Percentiles rank a stretch among this genome's conserved stretches.
phyloP scores from a whole-genome alignment of 37 sponge, comb jelly and placozoan species.

The Axinella damicornis region DNA sequence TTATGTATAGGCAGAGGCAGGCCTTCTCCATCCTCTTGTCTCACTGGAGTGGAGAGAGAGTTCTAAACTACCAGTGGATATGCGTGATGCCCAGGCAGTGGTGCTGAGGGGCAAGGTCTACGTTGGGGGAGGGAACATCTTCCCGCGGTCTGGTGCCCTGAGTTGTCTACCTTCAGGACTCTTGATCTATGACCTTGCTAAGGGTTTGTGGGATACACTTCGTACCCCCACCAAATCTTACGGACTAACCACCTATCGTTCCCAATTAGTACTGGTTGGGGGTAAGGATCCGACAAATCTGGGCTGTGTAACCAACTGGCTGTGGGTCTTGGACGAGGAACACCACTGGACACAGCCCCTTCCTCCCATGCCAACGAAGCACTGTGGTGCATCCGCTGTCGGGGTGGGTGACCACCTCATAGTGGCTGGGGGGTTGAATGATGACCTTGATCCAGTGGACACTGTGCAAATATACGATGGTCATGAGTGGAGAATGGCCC shows the following conservation, averaged over 20 bases:
- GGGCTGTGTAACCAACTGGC: neutral
- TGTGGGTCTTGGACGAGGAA: neutral
- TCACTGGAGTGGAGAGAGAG: constrained; percentile 1
- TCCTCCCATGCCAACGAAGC: constrained; percentile 24
- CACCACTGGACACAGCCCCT: neutral
- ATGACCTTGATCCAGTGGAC: neutral
- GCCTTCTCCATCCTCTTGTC: constrained; percentile 18
- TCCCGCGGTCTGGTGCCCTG: neutral
- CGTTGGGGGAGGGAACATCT: constrained; percentile 11
- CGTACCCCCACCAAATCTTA: neutral
- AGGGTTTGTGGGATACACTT: neutral
- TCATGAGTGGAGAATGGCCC: neutral
- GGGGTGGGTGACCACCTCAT: neutral
- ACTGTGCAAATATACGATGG: constrained; percentile 4
- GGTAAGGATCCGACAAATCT: neutral
- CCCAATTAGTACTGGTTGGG: constrained; percentile 12
- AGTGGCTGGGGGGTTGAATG: constrained; percentile 21
- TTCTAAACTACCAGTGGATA: neutral
- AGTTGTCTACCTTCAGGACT: neutral
- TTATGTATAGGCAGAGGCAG: neutral
- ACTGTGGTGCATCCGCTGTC: constrained; percentile 11
- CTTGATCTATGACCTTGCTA: no score
- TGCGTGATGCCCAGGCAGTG: constrained; percentile 19
- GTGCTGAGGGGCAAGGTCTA: constrained; percentile 8
- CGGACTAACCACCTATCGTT: constrained; percentile 20